phyloP scores from a whole-genome alignment of 1,140 invertebrate species.

The Drosophila arizonae region DNA sequence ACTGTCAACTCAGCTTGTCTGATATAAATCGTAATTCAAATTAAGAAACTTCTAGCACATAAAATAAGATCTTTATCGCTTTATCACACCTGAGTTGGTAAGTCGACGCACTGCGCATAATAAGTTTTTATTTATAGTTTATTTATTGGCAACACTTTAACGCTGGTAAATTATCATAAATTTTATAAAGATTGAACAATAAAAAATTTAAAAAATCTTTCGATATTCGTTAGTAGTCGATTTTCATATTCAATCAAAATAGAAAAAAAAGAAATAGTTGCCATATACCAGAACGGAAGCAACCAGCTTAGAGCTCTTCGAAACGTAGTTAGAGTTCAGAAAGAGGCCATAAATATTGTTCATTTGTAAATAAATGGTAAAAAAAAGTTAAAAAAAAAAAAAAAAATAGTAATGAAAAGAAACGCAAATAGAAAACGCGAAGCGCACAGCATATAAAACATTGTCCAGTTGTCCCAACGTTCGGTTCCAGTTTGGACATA shows the following conservation, averaged over 20 bases:
- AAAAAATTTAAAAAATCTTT: slow-evolving; percentile 28
- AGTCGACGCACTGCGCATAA: slow-evolving; percentile 24
- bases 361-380: slow-evolving; percentile 76
- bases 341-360: slow-evolving; percentile 80
- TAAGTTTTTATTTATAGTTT: neutral
- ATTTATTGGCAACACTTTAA: slow-evolving; percentile 43
- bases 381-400: slow-evolving; percentile 42
- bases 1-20: no score
- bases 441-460: slow-evolving; percentile 68
- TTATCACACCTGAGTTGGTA: slow-evolving; percentile 27
- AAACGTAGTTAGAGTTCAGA: slow-evolving; percentile 41
- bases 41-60: neutral
- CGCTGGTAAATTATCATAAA: slow-evolving; percentile 54
- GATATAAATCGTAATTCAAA: neutral
- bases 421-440: slow-evolving; percentile 50
- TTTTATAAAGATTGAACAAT: slow-evolving; percentile 36
- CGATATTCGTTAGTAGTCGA: neutral
- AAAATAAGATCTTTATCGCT: neutral
- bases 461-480: slow-evolving; percentile 52
- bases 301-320: slow-evolving; percentile 21
- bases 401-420: slow-evolving; percentile 29
- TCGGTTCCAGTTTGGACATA: slow-evolving; percentile 32
- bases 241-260: slow-evolving; percentile 48
- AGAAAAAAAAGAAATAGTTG: slow-evolving; percentile 40
- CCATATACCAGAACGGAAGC: slow-evolving; percentile 58